A percentile compares a stretch with the other conserved stretches of the same genome.
These are phyloP conservation scores for Lycocerus yunnanus DNA, from an alignment of 2,888 invertebrate species.

Conservation along the genomic window DNA sequence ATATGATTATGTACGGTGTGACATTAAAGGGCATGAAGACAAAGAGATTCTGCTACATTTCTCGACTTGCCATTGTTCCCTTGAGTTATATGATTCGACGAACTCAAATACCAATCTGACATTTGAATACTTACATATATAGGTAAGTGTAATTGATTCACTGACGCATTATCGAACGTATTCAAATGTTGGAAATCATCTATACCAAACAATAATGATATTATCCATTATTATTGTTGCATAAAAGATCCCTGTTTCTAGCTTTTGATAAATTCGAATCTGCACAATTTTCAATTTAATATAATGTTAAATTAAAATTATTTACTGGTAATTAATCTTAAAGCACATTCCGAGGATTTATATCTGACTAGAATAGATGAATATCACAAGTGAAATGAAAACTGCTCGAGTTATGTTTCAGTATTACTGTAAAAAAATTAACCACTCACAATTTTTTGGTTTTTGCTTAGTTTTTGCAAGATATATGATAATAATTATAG, in stretches of 20 bases:
- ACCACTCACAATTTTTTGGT: neutral
- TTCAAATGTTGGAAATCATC: neutral
- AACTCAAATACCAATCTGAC: constrained; percentile 2
- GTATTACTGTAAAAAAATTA: neutral
- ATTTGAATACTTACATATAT: constrained; percentile 1
- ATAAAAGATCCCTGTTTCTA: neutral
- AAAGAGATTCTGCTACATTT: constrained; percentile 3
- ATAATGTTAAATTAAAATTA: neutral
- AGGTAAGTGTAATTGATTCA: neutral
- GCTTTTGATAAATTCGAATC: neutral
- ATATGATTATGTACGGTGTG: constrained; percentile 24
- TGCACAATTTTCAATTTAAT: neutral
- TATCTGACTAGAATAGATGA: neutral
- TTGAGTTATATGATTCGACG: constrained; percentile 2
- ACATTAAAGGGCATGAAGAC: constrained; percentile 13
- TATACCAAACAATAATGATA: neutral
- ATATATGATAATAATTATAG: no score
- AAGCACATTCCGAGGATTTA: neutral
- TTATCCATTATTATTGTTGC: neutral
- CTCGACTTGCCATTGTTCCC: constrained; percentile 1
- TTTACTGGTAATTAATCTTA: neutral
- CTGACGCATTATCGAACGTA: constrained; percentile 1
- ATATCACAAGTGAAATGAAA: neutral
- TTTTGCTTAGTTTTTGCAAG: neutral
- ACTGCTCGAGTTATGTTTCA: neutral